Evolutionary conservation across 2,888 invertebrate genomes (phyloP), one percentile per base, ranked within the genome.

Genomic region (Orthonychiurus folsomi): DNA sequence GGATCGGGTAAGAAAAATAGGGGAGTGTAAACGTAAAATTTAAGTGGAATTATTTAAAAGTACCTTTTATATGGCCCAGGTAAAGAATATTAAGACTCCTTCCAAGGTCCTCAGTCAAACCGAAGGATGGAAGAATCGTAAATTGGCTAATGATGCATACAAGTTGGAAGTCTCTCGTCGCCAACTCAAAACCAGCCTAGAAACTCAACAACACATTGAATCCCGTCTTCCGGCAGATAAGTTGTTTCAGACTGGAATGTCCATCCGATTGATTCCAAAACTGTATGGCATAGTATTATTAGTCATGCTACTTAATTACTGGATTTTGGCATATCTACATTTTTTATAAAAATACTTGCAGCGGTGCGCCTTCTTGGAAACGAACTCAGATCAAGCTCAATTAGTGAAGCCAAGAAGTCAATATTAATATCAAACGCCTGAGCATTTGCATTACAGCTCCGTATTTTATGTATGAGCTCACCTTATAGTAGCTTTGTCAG

Each of bases 1-100:
- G 28, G 27, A 56, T 28, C 27, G n/a, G 3, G 55, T 55, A 25
- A 55, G n/a, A n/a, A n/a, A n/a, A n/a, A n/a, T n/a, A n/a, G n/a
- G n/a, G n/a, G n/a, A n/a, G n/a, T n/a, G n/a, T n/a, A n/a, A n/a
- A n/a, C n/a, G n/a, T n/a, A n/a, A n/a, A n/a, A 9, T 37, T 37
- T 15, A 37, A 37, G 5, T 37, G 37, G 15, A 5, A 37, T 37
- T 9, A 37, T 37, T 9, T 9, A 5, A 37, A 37, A 9, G 5
- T 9, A 37, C 37, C 37, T 5, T 37, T 37, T 37, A 37, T n/a
- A n/a, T n/a, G n/a, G n/a, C n/a, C n/a, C 37, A 37, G 37, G 5
- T 37, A 15, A 37, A 37, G n/a, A 27, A 28, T 20, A 56, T 27
- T 28, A 20, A 56, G 26, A 3, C 27, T 18, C 56, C 56, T 28